These are phyloP conservation scores for Babyrousa celebensis DNA, from an alignment of 2,797 vertebrate species.

Conservation along the genomic window DNA sequence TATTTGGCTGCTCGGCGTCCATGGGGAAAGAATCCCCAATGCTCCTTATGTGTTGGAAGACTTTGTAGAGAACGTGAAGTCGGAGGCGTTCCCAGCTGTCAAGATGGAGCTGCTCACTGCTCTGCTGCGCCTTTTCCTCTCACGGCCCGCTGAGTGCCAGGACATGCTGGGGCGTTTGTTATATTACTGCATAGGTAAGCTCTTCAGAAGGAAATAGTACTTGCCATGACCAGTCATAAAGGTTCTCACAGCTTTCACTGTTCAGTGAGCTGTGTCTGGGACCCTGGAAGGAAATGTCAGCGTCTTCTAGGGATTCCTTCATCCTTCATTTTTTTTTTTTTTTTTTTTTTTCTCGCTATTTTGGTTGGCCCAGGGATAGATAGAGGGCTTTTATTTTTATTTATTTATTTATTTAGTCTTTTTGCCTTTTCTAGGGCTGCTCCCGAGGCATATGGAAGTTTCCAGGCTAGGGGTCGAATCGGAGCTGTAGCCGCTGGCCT, in stretches of 20 bases:
- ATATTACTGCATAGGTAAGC: constrained; percentile 95
- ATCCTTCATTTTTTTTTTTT: not conserved
- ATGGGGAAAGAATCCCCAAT: constrained; percentile 94
- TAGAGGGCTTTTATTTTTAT: not conserved
- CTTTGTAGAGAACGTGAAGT: constrained; percentile 95
- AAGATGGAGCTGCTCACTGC: constrained; percentile 97
- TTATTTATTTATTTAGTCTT: too few species aligned
- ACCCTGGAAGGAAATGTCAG: not conserved
- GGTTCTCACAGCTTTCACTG: not conserved
- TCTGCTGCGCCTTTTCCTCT: constrained; percentile 94
- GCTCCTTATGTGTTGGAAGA: constrained; percentile 97
- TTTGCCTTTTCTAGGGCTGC: too few species aligned
- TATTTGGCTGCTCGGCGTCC: constrained; percentile 96
- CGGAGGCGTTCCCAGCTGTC: constrained; percentile 93
- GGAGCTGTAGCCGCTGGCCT: too few species aligned
- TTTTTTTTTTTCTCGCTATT: too few species aligned
- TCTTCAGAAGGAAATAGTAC: not conserved
- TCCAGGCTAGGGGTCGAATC: too few species aligned
- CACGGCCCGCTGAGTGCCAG: constrained; percentile 96
- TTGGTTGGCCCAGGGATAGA: not conserved
- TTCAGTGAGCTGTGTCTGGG: not conserved
- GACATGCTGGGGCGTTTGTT: constrained; percentile 96
- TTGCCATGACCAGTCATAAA: not conserved
- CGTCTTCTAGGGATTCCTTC: not conserved
- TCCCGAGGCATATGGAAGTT: too few species aligned